Evolutionary conservation across 2,888 invertebrate genomes (phyloP).

Genomic region (Drepana falcataria): DNA sequence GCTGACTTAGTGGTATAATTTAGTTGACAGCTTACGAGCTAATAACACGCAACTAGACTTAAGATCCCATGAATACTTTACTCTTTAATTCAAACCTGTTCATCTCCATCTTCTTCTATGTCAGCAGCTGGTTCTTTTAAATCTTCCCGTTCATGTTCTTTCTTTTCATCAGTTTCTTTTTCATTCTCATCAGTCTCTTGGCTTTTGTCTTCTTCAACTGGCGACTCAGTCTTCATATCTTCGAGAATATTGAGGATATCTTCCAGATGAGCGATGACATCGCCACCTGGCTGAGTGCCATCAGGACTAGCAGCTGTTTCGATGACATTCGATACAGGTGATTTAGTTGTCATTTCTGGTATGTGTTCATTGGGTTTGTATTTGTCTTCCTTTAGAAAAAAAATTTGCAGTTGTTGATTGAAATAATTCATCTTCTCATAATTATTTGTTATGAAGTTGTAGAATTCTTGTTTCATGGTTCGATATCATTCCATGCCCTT

Average conservation of each 20-base stretch:
- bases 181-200: neutral
- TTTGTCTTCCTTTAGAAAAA: neutral
- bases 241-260: constrained; percentile 10
- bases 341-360: neutral
- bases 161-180: neutral
- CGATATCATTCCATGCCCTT: too few relatives aligned
- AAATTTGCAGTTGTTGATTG: too few relatives aligned
- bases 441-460: too few relatives aligned
- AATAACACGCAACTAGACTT: too few relatives aligned
- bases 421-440: too few relatives aligned
- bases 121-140: neutral
- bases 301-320: neutral
- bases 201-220: neutral
- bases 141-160: neutral
- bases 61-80: too few relatives aligned
- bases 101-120: neutral
- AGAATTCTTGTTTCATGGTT: too few relatives aligned
- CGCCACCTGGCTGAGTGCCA: neutral
- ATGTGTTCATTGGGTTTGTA: constrained; percentile 6
- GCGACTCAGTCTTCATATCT: neutral
- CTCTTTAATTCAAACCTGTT: neutral
- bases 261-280: neutral
- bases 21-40: too few relatives aligned
- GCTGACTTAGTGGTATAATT: too few relatives aligned
- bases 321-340: neutral